Conservation (phyloP, 2,113 vertebrate genomes). For the Piaya cayana region DNA sequence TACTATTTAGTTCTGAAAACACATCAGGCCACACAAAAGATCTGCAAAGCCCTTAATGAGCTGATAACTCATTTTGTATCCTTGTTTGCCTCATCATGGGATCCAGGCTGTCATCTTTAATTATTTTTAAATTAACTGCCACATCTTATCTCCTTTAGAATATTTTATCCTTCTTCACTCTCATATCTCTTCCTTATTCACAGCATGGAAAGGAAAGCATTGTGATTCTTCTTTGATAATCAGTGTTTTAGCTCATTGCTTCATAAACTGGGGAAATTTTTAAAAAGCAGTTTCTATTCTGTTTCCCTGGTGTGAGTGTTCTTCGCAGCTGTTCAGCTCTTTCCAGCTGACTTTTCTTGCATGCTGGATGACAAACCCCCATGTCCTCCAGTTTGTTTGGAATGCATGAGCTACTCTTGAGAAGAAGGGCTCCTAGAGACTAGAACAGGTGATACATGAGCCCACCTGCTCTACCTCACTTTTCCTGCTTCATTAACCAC, state of each 20-base stretch:
- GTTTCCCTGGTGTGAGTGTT: background rate
- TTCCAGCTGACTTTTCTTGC: background rate
- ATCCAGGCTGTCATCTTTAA: constrained; percentile 17
- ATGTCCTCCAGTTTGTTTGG: background rate
- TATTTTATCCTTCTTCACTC: background rate
- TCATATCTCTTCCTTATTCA: background rate
- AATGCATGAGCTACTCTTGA: background rate
- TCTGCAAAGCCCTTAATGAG: constrained; percentile 5
- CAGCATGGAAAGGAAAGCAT: background rate
- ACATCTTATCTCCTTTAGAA: background rate
- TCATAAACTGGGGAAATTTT: background rate
- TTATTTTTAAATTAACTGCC: constrained; percentile 1
- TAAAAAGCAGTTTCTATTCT: background rate
- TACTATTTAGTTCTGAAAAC: constrained; percentile 21
- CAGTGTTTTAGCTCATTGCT: background rate
- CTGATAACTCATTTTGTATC: background rate
- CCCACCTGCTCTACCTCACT: background rate
- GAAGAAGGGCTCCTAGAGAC: background rate
- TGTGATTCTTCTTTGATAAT: background rate
- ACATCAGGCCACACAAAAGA: constrained; percentile 11
- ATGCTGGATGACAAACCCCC: background rate
- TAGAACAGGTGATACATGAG: fast-evolving
- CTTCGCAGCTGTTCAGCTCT: background rate
- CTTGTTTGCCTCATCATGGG: background rate
- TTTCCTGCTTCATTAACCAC: background rate